A percentile compares a stretch with the other conserved stretches of the same genome.
Evolutionary conservation across 2,797 vertebrate species (phyloP).

Genomic region (Hoplostethus mediterraneus): DNA sequence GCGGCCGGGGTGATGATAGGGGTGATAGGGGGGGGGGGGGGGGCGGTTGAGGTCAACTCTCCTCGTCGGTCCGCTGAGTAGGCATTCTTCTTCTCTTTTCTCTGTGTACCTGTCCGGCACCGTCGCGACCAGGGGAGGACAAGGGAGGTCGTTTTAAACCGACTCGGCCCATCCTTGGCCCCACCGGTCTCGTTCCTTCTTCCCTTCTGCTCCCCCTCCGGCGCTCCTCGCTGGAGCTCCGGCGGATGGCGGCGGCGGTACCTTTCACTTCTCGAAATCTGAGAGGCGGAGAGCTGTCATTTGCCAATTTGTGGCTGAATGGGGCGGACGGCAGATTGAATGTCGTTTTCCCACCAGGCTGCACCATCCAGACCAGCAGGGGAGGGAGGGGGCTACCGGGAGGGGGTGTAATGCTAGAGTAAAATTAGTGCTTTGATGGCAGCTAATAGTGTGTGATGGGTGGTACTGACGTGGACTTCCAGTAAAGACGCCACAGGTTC

Average conservation of each 20-base stretch:
- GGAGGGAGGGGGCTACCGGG: constrained; percentile 78
- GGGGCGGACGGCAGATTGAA: constrained; percentile 88
- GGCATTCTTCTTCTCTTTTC: constrained; percentile 69
- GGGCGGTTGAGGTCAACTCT: constrained; percentile 75
- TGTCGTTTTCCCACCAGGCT: constrained; percentile 94
- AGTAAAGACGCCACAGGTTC: constrained; percentile 83
- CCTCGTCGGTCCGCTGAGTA: constrained; percentile 66
- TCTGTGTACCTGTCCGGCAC: constrained; percentile 69
- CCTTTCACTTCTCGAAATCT: constrained; percentile 86
- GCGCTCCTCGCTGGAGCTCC: constrained; percentile 49
- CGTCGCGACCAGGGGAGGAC: constrained; percentile 56
- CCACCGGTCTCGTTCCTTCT: constrained; percentile 43
- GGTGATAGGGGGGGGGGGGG: too few species aligned
- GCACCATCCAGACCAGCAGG: constrained; percentile 86
- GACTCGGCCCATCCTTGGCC: constrained; percentile 55
- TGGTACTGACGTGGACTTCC: constrained; percentile 86
- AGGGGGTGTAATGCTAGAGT: constrained; percentile 89
- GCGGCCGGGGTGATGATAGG: constrained; percentile 63
- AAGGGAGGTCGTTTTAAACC: constrained; percentile 80
- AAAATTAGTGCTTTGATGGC: constrained; percentile 92
- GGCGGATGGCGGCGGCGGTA: constrained; percentile 62
- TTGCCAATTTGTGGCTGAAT: constrained; percentile 92
- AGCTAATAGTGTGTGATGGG: constrained; percentile 89
- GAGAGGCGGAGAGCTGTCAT: constrained; percentile 91
- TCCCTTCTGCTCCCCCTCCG: constrained; percentile 31